A percentile compares a stretch with the other conserved stretches of the same genome.
phyloP scores from a whole-genome alignment of 2,888 invertebrate species.

The Ochlodes sylvanus region DNA sequence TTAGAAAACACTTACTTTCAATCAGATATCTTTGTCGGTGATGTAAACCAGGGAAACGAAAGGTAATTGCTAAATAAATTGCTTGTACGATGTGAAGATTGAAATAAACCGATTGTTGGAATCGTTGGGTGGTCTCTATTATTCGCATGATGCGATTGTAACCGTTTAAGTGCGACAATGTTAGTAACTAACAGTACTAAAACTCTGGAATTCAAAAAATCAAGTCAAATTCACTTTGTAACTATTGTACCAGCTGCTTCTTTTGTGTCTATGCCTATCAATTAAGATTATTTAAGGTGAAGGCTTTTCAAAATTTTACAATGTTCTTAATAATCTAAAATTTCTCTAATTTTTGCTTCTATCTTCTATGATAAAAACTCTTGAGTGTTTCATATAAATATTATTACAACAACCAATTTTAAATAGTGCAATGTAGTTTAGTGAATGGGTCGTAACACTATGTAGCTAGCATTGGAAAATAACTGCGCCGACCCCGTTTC shows the following conservation, averaged over 20 bases:
- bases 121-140: background rate
- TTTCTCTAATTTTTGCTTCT: too few relatives aligned
- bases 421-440: slow-evolving; percentile 44
- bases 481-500: slow-evolving; percentile 69
- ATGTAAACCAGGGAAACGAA: slow-evolving; percentile 24
- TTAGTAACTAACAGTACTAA: too few relatives aligned
- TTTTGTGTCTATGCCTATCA: too few relatives aligned
- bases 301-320: too few relatives aligned
- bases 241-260: too few relatives aligned
- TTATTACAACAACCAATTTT: background rate
- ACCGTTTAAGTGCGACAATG: too few relatives aligned
- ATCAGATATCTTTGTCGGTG: slow-evolving; percentile 7
- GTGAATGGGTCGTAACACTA: slow-evolving; percentile 50
- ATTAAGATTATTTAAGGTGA: too few relatives aligned
- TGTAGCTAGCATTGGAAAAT: slow-evolving; percentile 62
- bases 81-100: background rate
- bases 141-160: background rate
- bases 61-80: background rate
- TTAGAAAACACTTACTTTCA: slow-evolving; percentile 15
- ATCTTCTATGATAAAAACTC: too few relatives aligned
- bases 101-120: background rate
- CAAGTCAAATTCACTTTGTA: too few relatives aligned
- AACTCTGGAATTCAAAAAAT: too few relatives aligned
- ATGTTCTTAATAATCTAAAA: too few relatives aligned
- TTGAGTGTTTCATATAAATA: too few relatives aligned